Evolutionary conservation across 2,113 vertebrate genomes (phyloP).

Genomic region (Varanus komodoensis): DNA sequence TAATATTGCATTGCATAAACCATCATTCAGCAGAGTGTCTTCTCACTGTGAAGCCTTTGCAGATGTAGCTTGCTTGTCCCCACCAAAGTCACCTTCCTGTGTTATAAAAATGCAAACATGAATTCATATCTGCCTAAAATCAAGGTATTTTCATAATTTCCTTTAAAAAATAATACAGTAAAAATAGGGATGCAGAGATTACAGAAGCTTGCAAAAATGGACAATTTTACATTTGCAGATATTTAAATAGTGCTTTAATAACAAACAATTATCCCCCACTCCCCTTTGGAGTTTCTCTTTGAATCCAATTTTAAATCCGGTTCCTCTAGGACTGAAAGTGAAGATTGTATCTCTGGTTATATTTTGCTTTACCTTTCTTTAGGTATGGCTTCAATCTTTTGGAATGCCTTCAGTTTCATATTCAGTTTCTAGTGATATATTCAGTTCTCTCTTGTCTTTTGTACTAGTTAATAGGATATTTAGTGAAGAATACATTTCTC

Average conservation of each 20-base stretch:
- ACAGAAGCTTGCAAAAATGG: neutral
- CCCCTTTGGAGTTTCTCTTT: neutral
- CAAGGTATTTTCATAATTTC: neutral
- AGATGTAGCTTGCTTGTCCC: neutral
- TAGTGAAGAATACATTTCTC: constrained; percentile 19
- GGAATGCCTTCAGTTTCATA: neutral
- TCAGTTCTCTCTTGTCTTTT: constrained; percentile 28
- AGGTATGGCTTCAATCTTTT: neutral
- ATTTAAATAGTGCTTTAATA: neutral
- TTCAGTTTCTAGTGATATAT: neutral
- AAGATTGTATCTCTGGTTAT: neutral
- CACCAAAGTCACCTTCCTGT: neutral
- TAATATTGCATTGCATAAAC: neutral
- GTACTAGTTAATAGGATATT: constrained; percentile 44
- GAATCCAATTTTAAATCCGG: neutral
- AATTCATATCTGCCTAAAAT: neutral
- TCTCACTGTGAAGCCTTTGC: neutral
- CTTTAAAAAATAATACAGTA: neutral
- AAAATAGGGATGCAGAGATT: neutral
- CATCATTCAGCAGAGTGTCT: neutral
- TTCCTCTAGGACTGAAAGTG: neutral
- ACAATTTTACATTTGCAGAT: neutral
- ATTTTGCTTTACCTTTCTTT: neutral
- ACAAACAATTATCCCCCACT: neutral
- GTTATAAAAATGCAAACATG: neutral